Conservation (phyloP, 2,888 invertebrate genomes). For the Pterostichus niger region DNA sequence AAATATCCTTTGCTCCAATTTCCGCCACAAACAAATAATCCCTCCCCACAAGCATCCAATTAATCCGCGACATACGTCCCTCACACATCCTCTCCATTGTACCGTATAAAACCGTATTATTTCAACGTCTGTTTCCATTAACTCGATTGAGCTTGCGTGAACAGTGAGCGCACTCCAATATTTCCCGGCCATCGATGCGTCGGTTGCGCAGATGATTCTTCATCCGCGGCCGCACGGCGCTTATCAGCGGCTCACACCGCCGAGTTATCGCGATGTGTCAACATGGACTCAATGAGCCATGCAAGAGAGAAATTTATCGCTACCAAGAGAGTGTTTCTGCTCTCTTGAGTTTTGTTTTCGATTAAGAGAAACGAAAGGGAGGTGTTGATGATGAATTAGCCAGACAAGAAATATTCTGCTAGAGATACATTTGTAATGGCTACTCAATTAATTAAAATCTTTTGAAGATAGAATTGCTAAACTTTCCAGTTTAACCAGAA, state of each 20-base stretch:
- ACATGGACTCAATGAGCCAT: constrained; percentile 61
- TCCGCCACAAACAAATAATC: neutral
- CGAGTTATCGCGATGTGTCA: constrained; percentile 52
- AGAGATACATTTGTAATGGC: too few species aligned
- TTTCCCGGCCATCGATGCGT: constrained; percentile 18
- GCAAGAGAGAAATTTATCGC: constrained; percentile 53
- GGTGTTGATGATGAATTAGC: neutral
- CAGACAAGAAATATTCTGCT: too few species aligned
- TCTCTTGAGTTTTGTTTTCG: constrained; percentile 10
- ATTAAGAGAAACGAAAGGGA: neutral
- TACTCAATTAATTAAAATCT: too few species aligned
- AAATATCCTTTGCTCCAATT: neutral
- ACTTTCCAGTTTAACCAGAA: too few species aligned
- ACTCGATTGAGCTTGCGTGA: constrained; percentile 31
- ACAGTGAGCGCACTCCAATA: neutral
- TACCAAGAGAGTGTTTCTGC: constrained; percentile 13
- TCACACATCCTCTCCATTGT: too few species aligned
- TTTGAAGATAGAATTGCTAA: too few species aligned
- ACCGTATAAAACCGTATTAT: constrained; percentile 24
- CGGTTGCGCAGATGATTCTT: neutral
- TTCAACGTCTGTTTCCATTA: constrained; percentile 54
- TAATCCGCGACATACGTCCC: neutral
- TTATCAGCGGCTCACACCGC: constrained; percentile 59
- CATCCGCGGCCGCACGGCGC: neutral
- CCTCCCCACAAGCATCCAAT: too few species aligned